Evolutionary conservation across 2,113 vertebrate species (phyloP).

Genomic region (Clarias batrachus): DNA sequence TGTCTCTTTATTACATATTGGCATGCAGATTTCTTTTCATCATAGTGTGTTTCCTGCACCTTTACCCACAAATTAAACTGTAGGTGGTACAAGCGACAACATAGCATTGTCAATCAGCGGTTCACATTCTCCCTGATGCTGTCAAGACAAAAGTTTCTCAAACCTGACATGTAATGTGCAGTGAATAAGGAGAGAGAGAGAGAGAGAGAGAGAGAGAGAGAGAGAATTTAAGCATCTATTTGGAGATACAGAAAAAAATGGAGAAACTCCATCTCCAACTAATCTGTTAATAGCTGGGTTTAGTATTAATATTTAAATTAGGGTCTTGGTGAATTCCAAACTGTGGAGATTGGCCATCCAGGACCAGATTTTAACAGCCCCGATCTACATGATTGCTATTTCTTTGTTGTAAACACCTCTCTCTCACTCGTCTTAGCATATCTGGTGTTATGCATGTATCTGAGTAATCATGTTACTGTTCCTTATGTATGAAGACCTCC

Average conservation of each 20-base stretch:
- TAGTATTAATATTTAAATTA: no score
- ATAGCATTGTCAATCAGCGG: constrained; percentile 60
- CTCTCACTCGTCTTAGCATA: no score
- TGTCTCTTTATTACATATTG: constrained; percentile 14
- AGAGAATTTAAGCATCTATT: background rate
- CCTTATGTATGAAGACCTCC: no score
- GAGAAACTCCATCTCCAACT: background rate
- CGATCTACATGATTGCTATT: no score
- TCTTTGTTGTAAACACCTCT: no score
- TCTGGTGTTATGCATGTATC: no score
- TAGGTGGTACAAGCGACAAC: constrained; percentile 64
- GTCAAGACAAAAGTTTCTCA: constrained; percentile 55
- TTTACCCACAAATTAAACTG: constrained; percentile 38
- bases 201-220: constrained; percentile 9
- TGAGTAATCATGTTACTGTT: no score
- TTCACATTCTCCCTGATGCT: constrained; percentile 56
- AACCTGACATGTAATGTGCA: constrained; percentile 56
- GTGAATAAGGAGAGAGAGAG: background rate
- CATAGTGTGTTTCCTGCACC: constrained; percentile 21
- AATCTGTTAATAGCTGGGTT: no score
- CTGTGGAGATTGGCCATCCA: no score
- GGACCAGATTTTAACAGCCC: no score
- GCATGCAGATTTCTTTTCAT: background rate
- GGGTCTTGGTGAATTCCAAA: no score
- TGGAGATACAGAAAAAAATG: background rate